Evolutionary conservation across 1,140 invertebrate species (phyloP).

Genomic region (Cydia pomonella): DNA sequence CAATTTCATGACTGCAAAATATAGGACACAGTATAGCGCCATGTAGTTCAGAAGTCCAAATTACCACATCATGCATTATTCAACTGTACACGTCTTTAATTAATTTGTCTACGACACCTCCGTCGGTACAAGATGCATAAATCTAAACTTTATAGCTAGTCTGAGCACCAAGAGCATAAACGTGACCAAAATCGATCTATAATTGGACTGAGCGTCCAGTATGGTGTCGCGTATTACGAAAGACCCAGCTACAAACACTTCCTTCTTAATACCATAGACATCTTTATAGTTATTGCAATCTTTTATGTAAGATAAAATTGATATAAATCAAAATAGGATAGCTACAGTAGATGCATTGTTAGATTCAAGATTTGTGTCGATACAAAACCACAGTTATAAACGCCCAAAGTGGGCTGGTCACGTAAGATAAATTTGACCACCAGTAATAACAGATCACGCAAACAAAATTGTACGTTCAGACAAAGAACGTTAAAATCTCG

Average conservation of each 20-base stretch:
- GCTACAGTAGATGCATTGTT: constrained; percentile 4
- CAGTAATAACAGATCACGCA: constrained; percentile 27
- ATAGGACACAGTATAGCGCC: no score
- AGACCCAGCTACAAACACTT: constrained; percentile 5
- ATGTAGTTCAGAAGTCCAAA: no score
- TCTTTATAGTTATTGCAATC: constrained; percentile 8
- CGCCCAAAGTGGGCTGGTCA: constrained; percentile 22
- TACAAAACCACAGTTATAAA: constrained; percentile 28
- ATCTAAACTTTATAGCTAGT: no score
- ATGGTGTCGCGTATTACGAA: constrained; percentile 6
- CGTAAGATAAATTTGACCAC: constrained; percentile 18
- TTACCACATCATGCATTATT: no score
- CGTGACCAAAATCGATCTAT: not conserved
- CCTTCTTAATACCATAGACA: constrained; percentile 11
- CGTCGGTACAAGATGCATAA: no score
- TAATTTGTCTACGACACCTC: no score
- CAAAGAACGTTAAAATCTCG: constrained; percentile 5
- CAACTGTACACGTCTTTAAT: no score
- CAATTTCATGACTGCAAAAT: no score
- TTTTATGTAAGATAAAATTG: constrained; percentile 15
- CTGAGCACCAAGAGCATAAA: not conserved
- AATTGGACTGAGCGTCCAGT: not conserved
- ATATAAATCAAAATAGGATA: constrained; percentile 17
- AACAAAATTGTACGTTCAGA: constrained; percentile 20
- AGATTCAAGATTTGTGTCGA: constrained; percentile 3